Base-by-base conservation (phyloP, 1,140 invertebrate genomes). In the Thaumetopoea pityocampa region DNA sequence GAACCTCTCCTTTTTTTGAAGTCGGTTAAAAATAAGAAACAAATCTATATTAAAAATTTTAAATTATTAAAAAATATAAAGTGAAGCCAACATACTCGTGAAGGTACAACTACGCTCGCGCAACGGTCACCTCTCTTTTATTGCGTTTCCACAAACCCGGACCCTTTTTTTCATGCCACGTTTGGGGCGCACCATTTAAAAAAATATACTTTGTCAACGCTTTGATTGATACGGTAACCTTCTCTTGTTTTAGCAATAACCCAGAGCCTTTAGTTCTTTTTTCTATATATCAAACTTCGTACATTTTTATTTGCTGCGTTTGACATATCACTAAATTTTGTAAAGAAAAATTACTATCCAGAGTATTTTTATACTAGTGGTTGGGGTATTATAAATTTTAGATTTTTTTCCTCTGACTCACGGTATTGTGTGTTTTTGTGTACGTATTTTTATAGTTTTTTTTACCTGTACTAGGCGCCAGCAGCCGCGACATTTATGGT, bases 201-300 rank as follows among this genome's bases (percentile, higher is more conserved):
- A 80, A 81, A 70, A 51, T 59, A 57, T 64, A 71, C 69, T 79
- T 84, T 84, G 77, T 84, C 80, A 81, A 81, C 77, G 77, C 76
- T 71, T 81, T 84, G 80, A 84, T 84, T 84, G 80, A 84, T 84
- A 80, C 66, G 76, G 69, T 68, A 80, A 82, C 76, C 68, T 71
- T 80, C 65, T 71, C 80, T 82, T 84, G 80, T 84, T 84, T 84
- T 84, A 84, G 80, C 80, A 80, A 79, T 80, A 80, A 77, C 73
- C 71, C 69, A 60, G 68, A 67, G 55, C 62, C 62, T 67, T 73
- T 62, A 61, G 55, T 51, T 65, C 46, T 35, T 63, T 79, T 81
- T 78, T 77, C n/a, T 76, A 51, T 37, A 49, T 52, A 51, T 43
- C 41, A 48, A 47, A 47, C 32, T 46, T 70, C 65, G 59, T 80